These are phyloP conservation scores for Dicranocentrus wangi DNA, from an alignment of 2,888 invertebrate species.

Conservation along the genomic window DNA sequence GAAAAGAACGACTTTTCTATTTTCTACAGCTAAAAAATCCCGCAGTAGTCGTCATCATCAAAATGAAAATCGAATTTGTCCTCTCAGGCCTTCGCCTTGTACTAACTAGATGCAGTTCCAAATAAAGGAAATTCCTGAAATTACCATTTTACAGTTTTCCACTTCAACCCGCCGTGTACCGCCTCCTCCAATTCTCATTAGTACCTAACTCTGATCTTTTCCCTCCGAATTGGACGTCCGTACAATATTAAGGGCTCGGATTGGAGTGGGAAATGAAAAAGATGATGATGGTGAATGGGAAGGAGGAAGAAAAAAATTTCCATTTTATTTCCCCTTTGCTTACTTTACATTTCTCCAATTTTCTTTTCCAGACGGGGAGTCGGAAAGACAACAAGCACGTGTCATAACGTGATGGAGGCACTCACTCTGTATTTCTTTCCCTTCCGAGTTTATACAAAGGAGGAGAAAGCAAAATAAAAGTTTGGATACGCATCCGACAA, in stretches of 20 bases:
- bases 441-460: constrained; percentile 3
- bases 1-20: neutral
- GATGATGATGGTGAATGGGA: neutral
- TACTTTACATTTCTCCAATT: constrained; percentile 62
- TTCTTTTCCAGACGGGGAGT: constrained; percentile 37
- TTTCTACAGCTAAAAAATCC: neutral
- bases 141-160: constrained; percentile 12
- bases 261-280: neutral
- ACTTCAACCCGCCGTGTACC: neutral
- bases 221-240: constrained; percentile 36
- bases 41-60: neutral
- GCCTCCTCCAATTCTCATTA: constrained; percentile 55
- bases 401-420: constrained; percentile 45
- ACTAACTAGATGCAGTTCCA: too few species aligned
- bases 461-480: constrained; percentile 8
- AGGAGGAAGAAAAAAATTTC: constrained; percentile 41
- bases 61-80: constrained; percentile 7
- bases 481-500: neutral
- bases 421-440: neutral
- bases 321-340: constrained; percentile 59
- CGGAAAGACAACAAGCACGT: constrained; percentile 50
- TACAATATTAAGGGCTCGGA: neutral
- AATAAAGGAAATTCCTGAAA: constrained; percentile 5
- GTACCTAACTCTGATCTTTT: constrained; percentile 37
- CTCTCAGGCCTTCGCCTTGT: too few species aligned